phyloP scores from a whole-genome alignment of 1,140 invertebrate genomes.

The Hyles euphorbiae region DNA sequence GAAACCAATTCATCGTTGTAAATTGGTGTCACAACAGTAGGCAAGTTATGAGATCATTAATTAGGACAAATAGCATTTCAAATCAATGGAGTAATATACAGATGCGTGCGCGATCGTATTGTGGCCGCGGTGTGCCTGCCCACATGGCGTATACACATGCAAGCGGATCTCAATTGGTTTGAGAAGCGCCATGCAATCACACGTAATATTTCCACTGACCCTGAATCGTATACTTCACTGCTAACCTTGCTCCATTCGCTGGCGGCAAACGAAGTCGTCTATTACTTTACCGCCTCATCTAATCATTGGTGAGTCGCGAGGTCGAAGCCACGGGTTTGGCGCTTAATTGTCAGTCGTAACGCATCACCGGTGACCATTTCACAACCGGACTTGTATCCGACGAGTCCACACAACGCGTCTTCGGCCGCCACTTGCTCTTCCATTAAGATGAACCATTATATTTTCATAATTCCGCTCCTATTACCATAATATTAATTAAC shows the following conservation, averaged over 20 bases:
- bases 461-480: background rate
- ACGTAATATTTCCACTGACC: slow-evolving; percentile 26
- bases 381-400: slow-evolving; percentile 1
- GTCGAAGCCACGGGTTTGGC: slow-evolving; percentile 35
- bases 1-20: slow-evolving; percentile 41
- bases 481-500: slow-evolving; percentile 21
- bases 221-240: slow-evolving; percentile 29
- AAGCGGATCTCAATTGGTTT: too few species aligned
- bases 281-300: slow-evolving; percentile 35
- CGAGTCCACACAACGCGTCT: background rate
- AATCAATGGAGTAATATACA: too few species aligned
- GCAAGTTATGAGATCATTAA: slow-evolving; percentile 47
- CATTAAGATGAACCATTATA: background rate
- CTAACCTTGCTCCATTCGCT: slow-evolving; percentile 37
- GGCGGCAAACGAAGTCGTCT: slow-evolving; percentile 24
- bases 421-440: background rate
- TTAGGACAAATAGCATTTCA: too few species aligned
- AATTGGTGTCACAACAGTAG: slow-evolving; percentile 54
- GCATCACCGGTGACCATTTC: slow-evolving; percentile 5
- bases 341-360: slow-evolving; percentile 41
- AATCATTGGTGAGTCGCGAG: slow-evolving; percentile 43
- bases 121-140: too few species aligned
- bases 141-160: too few species aligned
- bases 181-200: slow-evolving; percentile 16
- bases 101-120: too few species aligned